These are phyloP conservation scores for Gymnoscopelus microlampas DNA, from an alignment of 2,797 vertebrate genomes.

Conservation along the genomic window DNA sequence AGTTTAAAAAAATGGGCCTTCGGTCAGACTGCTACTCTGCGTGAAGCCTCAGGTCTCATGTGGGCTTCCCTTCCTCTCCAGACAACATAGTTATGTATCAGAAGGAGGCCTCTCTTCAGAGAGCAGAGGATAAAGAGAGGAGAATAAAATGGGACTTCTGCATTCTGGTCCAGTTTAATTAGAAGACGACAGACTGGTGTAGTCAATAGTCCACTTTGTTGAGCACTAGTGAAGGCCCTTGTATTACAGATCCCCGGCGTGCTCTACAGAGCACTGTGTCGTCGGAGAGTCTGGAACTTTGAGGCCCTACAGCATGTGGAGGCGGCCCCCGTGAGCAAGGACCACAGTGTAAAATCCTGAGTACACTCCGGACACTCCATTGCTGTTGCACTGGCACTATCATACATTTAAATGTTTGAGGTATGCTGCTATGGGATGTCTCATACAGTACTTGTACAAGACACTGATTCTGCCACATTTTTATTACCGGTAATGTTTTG, in stretches of 20 bases:
- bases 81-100: constrained; percentile 4
- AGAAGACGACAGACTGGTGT: constrained; percentile 71
- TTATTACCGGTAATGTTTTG: no score
- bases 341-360: constrained; percentile 23
- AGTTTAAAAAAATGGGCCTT: no score
- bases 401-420: no score
- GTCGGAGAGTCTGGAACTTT: constrained; percentile 67
- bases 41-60: background rate
- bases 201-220: constrained; percentile 88
- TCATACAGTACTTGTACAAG: no score
- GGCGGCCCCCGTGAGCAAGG: constrained; percentile 60
- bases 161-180: constrained; percentile 31
- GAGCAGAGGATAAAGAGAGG: constrained; percentile 13
- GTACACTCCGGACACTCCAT: no score
- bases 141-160: constrained; percentile 6
- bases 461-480: no score
- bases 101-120: constrained; percentile 5
- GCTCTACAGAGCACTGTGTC: constrained; percentile 71
- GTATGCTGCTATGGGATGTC: no score
- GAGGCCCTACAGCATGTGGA: constrained; percentile 12
- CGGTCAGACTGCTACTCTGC: background rate
- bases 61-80: background rate
- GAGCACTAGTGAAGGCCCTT: constrained; percentile 81
- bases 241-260: constrained; percentile 80
- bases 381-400: no score